Base-by-base conservation (phyloP, 2,113 vertebrate genomes). In the Oreotrochilus melanogaster region DNA sequence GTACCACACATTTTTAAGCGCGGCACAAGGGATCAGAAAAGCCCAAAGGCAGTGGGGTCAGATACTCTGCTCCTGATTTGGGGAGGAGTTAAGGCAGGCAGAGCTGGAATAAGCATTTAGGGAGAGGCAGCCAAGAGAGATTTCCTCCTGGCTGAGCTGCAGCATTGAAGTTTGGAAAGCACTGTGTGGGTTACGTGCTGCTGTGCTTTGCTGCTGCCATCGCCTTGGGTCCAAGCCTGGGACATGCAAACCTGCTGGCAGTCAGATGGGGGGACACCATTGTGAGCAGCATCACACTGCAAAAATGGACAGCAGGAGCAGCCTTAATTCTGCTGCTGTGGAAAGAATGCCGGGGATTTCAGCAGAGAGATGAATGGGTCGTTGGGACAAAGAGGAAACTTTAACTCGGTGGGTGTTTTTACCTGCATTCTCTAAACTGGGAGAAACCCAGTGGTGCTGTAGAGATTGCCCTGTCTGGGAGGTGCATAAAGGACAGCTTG, bases 31-130 rank as follows among this genome's bases (percentile, higher is more conserved):
- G 37, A 76, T 54, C n/a, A 79, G 56, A 82, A 93, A 75, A 75
- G 24, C 75, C 58, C 23, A 37, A n/a, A 82, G 62, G 39, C 10
- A 1, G 18, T 50, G 31, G 62, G 71, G 82, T 94, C 50, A 54
- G 21, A 50, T 54, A 85, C 5, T 70, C 42, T 15, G 71, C 64
- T 76, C 54, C 45, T 0, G 0, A 3, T 89, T 1, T 42, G 54
- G 50, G 37, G 71, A 74, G 74, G 60, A 92, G 60, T 76, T 95
- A 88, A 84, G 21, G 61, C 16, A 33, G 64, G 56, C 81, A 67
- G 62, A 37, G 14, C 92, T 92, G 92, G 81, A 89, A 95, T 91
- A 94, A 94, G 61, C 58, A 73, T 93, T 91, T 70, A 88, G 47
- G 73, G 81, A 88, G 71, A 88, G 42, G 74, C 71, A 73, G 81